Base-by-base conservation (phyloP, 2,888 invertebrate genomes). In the Polylopha cassiicola region DNA sequence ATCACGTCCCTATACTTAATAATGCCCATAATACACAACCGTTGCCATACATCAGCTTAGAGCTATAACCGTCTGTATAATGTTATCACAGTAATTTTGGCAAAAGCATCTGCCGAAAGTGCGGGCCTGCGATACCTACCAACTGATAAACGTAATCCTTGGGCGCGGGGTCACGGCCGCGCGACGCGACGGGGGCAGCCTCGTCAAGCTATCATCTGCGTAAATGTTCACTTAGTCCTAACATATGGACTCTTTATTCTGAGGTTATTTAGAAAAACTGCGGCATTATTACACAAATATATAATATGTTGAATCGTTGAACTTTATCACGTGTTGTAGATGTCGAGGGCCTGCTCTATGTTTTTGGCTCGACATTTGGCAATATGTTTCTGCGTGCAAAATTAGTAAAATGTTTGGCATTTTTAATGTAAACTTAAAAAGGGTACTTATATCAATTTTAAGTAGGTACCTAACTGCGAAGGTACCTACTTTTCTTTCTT, bases 21-120 rank as follows among this genome's bases (percentile, higher is more conserved):
- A n/a, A n/a, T n/a, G n/a, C n/a, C n/a, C n/a, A n/a, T n/a, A n/a
- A n/a, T n/a, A n/a, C n/a, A n/a, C n/a, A n/a, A n/a, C n/a, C n/a
- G n/a, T n/a, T n/a, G n/a, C n/a, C n/a, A n/a, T n/a, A n/a, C n/a
- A n/a, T n/a, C n/a, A n/a, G n/a, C n/a, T n/a, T n/a, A n/a, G n/a
- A n/a, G n/a, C n/a, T 10, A 11, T 9, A 7, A 10, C 6, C 14
- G 15, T 16, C 22, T 17, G 10, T 16, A 41, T 39, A 21, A 13
- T 34, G 53, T 73, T 77, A 78, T 79, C 79, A 62, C 59, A 50
- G 47, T 46, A 59, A 64, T 70, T 73, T 75, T 69, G 61, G 70
- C 64, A 54, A 30, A 30, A 63, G 62, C 80, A 81, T 81, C 79
- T 81, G 79, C 79, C 79, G 73, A 73, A 76, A 70, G 65, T 51